Base-by-base conservation (phyloP, 2,888 invertebrate species). In the Cotesia congregata region DNA sequence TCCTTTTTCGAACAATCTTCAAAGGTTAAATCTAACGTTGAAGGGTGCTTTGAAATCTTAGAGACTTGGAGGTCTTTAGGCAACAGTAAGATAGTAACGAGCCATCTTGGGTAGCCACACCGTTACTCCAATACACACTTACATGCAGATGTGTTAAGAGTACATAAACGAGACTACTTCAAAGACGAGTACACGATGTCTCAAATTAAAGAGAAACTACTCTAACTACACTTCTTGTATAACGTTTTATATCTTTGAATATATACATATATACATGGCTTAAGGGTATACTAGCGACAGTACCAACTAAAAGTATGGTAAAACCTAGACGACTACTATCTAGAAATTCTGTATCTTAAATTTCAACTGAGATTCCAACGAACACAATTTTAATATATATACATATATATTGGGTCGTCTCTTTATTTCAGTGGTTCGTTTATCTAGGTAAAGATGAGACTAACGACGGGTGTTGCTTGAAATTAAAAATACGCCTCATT, bases 131-230 rank as follows among this genome's bases (percentile, higher is more conserved):
- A 38, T 30, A 65, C 65, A 65, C 20, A 50, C 12, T 12, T 50
- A 50, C 3, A 6, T 50, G 12, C 7, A 50, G 3, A 50, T 6
- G 12, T 50, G 12, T 50, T 12, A 2, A 50, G 7, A 65, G 65
- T 38, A 65, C 20, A 72, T 64, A 59, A 60, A 65, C 71, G 65
- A 71, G 76, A 76, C 79, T 75, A 75, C 79, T 79, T 78, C 79
- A 77, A 75, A 81, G 80, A 80, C 80, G 76, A 82, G 81, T 82
- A 81, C 72, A 83, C 82, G 80, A 83, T 83, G 83, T 83, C 83
- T 80, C 83, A 83, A 86, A 85, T 86, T 86, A 84, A 86, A 85
- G 85, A 79, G 79, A 82, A 86, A 84, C 84, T 78, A 81, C 82
- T 50, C 17, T 17, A 38, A 30, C 30, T 59, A 41, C 20, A 40